Evolutionary conservation across 1,140 invertebrate genomes (phyloP), one percentile per base, ranked within the genome.

Genomic region (Leptoteleia sp.): DNA sequence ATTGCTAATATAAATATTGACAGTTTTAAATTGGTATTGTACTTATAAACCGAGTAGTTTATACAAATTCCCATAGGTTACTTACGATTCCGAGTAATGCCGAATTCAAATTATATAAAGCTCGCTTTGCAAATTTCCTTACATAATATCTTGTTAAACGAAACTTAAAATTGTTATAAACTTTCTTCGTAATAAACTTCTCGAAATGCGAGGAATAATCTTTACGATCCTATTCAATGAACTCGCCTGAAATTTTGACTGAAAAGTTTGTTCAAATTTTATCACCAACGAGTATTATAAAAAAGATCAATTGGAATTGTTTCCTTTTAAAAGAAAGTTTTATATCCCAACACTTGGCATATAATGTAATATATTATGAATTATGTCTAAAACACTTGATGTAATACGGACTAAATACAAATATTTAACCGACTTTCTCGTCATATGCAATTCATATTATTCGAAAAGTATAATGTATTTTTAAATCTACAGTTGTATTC

Each of bases 371-470:
- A 11, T 7, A 15, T 54, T 37, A 54, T 27, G 50, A 37, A 38
- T 55, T 40, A 40, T 29, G 22, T 4, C 8, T 15, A 48, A 48
- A 31, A 7, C 22, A 16, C 9, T 48, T 48, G 45, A 48, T 16
- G 45, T 48, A 48, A 48, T 48, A 35, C 31, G 31, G 3, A 12
- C n/a, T 11, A 35, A 35, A 35, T 12, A 35, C 35, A 55, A 55
- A 55, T 55, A 55, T 40, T 55, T 55, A 27, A 16, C 22, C 22
- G 19, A 40, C 19, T 40, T 55, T 55, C 50, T 38, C 50, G 7
- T 29, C 12, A 55, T 27, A 55, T 55, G 50, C 50, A 55, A 57
- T 31, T 42, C 54, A 27, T 31, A 43, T 55, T 54, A 25, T 13
- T 9, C 5, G 3, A 35, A 35, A 35, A 29, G 27, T 7, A 29